Evolutionary conservation across 2,888 invertebrate genomes (phyloP).

Genomic region (Brachyopa scutellaris): DNA sequence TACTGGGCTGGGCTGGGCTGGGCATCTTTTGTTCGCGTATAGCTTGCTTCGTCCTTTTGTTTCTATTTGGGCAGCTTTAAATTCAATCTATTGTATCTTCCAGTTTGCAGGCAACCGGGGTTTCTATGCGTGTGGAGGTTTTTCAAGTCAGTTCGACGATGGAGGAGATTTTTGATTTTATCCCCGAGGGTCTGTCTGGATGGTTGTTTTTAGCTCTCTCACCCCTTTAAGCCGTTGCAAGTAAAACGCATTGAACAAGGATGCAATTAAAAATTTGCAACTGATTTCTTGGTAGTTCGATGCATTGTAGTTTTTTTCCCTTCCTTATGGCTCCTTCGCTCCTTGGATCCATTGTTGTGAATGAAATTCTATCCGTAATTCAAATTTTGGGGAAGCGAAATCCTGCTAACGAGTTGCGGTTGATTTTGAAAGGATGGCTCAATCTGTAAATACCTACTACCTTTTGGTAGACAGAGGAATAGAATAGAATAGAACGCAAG

Average conservation of each 20-base stretch:
- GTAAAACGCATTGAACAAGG: constrained; percentile 19
- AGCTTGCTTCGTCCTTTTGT: constrained; percentile 29
- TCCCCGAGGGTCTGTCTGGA: neutral
- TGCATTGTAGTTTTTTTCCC: too few relatives aligned
- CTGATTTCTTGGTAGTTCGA: constrained; percentile 16
- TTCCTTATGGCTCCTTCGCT: neutral
- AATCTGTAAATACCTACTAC: too few relatives aligned
- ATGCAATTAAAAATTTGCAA: constrained; percentile 54
- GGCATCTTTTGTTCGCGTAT: constrained; percentile 32
- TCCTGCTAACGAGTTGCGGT: constrained; percentile 6
- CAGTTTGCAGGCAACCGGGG: constrained; percentile 25
- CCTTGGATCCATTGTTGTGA: too few relatives aligned
- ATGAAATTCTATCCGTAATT: constrained; percentile 17
- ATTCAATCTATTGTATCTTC: constrained; percentile 49
- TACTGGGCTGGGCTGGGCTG: too few relatives aligned
- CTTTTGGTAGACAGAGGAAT: too few relatives aligned
- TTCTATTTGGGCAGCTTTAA: constrained; percentile 40
- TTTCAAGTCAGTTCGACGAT: constrained; percentile 6
- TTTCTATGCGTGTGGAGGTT: neutral
- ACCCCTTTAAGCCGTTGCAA: neutral
- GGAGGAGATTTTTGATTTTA: constrained; percentile 40
- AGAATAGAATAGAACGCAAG: too few relatives aligned
- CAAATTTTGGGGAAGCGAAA: neutral
- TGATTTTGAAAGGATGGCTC: neutral
- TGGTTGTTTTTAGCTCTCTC: neutral